Evolutionary conservation across 2,113 vertebrate genomes (phyloP).

Genomic region (Spea bombifrons): DNA sequence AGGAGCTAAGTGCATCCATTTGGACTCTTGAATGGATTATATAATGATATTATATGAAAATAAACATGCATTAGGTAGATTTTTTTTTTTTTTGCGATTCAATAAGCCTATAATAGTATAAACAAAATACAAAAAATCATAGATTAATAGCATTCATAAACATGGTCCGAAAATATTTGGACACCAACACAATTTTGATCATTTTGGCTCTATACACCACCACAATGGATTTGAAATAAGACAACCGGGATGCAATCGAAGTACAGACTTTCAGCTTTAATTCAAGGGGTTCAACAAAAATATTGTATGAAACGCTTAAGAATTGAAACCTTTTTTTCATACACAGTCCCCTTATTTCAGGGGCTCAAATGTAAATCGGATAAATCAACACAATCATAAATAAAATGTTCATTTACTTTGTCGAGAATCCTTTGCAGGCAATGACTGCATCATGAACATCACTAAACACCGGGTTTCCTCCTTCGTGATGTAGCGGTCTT

Average conservation of each 20-base stretch:
- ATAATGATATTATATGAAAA: too few species aligned
- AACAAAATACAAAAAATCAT: too few species aligned
- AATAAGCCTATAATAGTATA: too few species aligned
- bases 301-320: not conserved
- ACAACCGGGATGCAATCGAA: not conserved
- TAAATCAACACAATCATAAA: slow-evolving; percentile 3
- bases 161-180: not conserved
- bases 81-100: too few species aligned
- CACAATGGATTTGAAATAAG: not conserved
- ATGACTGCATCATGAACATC: slow-evolving; percentile 6
- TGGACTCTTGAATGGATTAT: too few species aligned
- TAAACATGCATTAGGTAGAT: too few species aligned
- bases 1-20: too few species aligned
- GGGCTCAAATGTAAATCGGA: slow-evolving; percentile 4
- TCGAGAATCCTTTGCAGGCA: slow-evolving; percentile 11
- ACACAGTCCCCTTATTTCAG: not conserved
- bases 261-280: not conserved
- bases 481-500: not conserved
- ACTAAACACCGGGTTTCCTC: not conserved
- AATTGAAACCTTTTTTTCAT: slow-evolving; percentile 1
- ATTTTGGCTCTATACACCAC: not conserved
- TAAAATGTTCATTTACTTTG: slow-evolving; percentile 15
- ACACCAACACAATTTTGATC: not conserved
- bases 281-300: slow-evolving; percentile 14
- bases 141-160: too few species aligned